Conservation (phyloP, 2,797 vertebrate species). For the Typhlichthys eigenmanni region DNA sequence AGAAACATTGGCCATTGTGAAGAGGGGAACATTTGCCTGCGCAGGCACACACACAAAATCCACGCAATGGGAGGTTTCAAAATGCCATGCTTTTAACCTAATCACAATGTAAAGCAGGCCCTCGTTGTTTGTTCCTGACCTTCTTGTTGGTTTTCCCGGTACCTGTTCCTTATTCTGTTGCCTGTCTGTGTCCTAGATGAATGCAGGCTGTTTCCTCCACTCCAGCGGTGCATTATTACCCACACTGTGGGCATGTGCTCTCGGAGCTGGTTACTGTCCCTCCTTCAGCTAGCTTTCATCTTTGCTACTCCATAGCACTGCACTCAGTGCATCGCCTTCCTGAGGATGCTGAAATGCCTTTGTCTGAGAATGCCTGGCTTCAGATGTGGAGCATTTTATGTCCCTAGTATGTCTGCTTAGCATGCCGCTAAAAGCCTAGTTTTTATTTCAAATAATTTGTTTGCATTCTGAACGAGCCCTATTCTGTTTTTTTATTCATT, state of each 20-base stretch:
- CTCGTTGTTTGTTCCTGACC: slow-evolving; percentile 10
- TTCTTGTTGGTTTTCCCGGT: slow-evolving; percentile 31
- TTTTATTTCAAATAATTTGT: background rate
- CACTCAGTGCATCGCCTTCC: slow-evolving; percentile 45
- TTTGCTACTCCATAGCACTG: slow-evolving; percentile 53
- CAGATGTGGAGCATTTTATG: slow-evolving; percentile 15
- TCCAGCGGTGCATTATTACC: slow-evolving; percentile 69
- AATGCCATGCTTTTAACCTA: background rate
- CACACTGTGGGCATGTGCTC: slow-evolving; percentile 75
- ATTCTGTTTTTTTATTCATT: background rate
- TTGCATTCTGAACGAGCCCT: background rate
- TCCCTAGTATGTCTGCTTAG: background rate
- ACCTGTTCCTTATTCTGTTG: slow-evolving; percentile 33
- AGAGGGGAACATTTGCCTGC: no score
- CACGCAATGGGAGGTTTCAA: no score
- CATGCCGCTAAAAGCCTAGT: background rate
- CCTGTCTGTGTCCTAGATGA: slow-evolving; percentile 40
- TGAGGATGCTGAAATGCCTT: slow-evolving; percentile 30
- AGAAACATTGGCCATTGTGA: background rate
- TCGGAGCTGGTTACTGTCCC: slow-evolving; percentile 58
- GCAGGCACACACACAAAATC: no score
- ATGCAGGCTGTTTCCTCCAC: slow-evolving; percentile 42
- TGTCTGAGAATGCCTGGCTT: slow-evolving; percentile 18
- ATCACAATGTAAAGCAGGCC: slow-evolving; percentile 20
- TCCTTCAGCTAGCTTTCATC: slow-evolving; percentile 75